Evolutionary conservation across 2,888 invertebrate genomes (phyloP).

Genomic region (Cepaea hortensis): DNA sequence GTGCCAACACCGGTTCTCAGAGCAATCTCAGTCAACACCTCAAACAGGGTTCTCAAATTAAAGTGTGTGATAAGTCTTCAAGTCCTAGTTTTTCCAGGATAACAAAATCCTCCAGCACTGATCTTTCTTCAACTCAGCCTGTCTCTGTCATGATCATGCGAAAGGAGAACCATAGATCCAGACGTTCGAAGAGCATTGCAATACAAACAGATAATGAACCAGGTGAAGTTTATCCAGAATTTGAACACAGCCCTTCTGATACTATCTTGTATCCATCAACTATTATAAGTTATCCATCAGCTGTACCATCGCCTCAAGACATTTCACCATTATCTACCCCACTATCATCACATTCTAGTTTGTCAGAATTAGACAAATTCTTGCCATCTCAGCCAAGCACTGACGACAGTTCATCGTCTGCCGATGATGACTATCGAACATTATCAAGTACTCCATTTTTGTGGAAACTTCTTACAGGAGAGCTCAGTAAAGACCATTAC

Average conservation of each 20-base stretch:
- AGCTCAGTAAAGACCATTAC: constrained; percentile 56
- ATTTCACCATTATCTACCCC: constrained; percentile 5
- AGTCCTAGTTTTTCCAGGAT: not conserved
- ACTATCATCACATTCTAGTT: constrained; percentile 35
- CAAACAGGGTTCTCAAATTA: not conserved
- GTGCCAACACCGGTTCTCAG: not conserved
- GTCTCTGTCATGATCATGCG: constrained; percentile 45
- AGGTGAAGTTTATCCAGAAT: constrained; percentile 43
- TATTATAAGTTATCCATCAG: constrained; percentile 6
- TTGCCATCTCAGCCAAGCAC: constrained; percentile 49
- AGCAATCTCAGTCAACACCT: too few species aligned
- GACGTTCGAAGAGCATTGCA: constrained; percentile 38
- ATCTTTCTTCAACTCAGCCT: constrained; percentile 33
- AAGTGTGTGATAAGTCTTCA: too few species aligned
- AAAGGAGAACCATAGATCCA: constrained; percentile 38
- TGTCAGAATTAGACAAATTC: constrained; percentile 56
- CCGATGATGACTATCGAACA: constrained; percentile 18
- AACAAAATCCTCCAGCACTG: not conserved
- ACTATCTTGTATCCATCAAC: constrained; percentile 34
- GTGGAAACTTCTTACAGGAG: constrained; percentile 56
- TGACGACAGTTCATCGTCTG: constrained; percentile 32
- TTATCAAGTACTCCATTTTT: constrained; percentile 49
- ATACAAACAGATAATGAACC: constrained; percentile 43
- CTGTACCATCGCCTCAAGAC: not conserved
- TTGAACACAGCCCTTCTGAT: constrained; percentile 40